Evolutionary conservation across 2,797 vertebrate genomes (phyloP), one percentile per base, ranked within the genome.

Genomic region (Sternotherus odoratus): DNA sequence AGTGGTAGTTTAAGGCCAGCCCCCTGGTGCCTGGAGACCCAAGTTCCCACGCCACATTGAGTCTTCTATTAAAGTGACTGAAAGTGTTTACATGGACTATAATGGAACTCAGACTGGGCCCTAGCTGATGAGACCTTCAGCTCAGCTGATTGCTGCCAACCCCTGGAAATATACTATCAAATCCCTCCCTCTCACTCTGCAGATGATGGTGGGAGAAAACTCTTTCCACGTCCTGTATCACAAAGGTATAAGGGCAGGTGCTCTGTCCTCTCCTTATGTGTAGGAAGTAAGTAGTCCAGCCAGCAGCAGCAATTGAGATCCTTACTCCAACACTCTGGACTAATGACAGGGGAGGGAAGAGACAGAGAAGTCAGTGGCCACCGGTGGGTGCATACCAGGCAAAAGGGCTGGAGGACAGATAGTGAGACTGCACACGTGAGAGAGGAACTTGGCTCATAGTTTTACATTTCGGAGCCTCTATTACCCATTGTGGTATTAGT

Each of bases 401-500:
- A 0, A 49, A 80, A 63, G 51, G 83, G 33, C 60, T 17, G 36
- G 89, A 11, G n/a, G 0, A 1, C 16, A 33, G 9, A 1, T 2
- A 51, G 60, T 66, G 24, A 90, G 78, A 75, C 46, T 49, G 33
- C 46, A 56, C 23, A 1, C 1, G 0, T 15, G 21, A 43, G 24
- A 17, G 0, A 0, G 4, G 69, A 0, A 11, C 0, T 0, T 46
- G 69, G 33, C 66, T 39, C 54, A 4, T 1, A 33, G n/a, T 11
- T 56, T 3, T 85, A 82, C 60, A 49, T 2, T 50, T 3, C 49
- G 56, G 77, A 87, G 21, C 30, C 56, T 50, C 77, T 54, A 8
- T 36, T 2, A 3, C 43, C 4, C 4, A 3, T 0, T 0, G 21
- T 30, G 5, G 49, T 92, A 16, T 10, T 48, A 77, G 79, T 80